Conservation (phyloP, 1,140 invertebrate species). For the Hydropsyche tenuis region DNA sequence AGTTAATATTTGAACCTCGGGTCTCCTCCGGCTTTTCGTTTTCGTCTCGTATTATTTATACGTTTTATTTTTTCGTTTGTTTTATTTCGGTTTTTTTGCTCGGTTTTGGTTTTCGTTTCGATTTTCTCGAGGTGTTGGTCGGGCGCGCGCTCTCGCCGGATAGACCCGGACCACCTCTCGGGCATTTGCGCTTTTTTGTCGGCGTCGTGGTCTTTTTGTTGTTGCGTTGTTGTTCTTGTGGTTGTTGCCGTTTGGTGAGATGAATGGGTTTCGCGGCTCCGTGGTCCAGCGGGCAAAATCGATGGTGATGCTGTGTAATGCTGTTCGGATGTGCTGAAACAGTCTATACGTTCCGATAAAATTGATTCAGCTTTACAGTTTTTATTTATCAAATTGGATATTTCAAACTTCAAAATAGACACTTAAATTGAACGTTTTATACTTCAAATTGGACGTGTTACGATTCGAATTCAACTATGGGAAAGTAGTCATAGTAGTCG, state of each 20-base stretch:
- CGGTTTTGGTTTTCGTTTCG: constrained; percentile 39
- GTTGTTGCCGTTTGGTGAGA: constrained; percentile 17
- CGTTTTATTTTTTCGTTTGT: background rate
- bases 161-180: constrained; percentile 43
- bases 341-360: too few relatives aligned
- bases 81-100: constrained; percentile 16
- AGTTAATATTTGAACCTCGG: constrained; percentile 47
- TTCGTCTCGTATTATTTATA: background rate
- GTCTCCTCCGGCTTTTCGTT: constrained; percentile 9
- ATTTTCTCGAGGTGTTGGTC: constrained; percentile 47
- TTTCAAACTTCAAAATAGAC: too few relatives aligned
- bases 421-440: too few relatives aligned
- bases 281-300: background rate
- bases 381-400: too few relatives aligned
- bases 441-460: too few relatives aligned
- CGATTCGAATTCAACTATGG: too few relatives aligned
- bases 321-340: too few relatives aligned
- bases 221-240: constrained; percentile 15
- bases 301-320: background rate
- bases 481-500: too few relatives aligned
- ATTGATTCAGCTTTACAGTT: too few relatives aligned
- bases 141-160: too few relatives aligned
- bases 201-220: background rate
- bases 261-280: constrained; percentile 1
- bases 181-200: constrained; percentile 21